Evolutionary conservation across 37 sponge, comb jelly and placozoan genomes (phyloP), one percentile per base, ranked within the genome.

Genomic region (Cliona cf. orientalis): DNA sequence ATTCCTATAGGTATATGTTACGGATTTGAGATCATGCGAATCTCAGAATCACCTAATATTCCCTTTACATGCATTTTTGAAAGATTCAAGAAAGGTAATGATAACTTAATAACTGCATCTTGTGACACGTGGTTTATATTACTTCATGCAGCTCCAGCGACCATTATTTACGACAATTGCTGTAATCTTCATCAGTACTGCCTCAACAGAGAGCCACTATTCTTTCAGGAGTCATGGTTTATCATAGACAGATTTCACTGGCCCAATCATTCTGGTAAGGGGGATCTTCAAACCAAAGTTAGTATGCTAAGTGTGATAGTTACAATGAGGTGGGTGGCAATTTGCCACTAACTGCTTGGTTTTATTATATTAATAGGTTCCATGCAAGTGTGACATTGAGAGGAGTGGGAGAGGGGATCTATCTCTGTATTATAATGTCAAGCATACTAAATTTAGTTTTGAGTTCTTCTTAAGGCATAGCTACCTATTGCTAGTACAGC

Each of bases 221-320:
- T 69, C n/a, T 80, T 80, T 38, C 34, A 69, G 26, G 5, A 12
- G 5, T 42, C 69, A 33, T 33, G 63, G 42, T 67, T 80, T 69
- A 9, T 80, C 2, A 58, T 80, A 36, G 80, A 80, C 38, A 19
- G 80, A 33, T 68, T 80, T 38, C 80, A 80, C 59, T 66, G 69
- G 70, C 41, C 35, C n/a, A 80, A 80, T 42, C 80, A 80, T 49
- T 46, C 58, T 29, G 71, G 80, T 80, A 78, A n/a, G n/a, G n/a
- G n/a, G n/a, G n/a, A n/a, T n/a, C n/a, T n/a, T n/a, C n/a, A n/a
- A n/a, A n/a, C n/a, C n/a, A n/a, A n/a, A n/a, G n/a, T n/a, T n/a
- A n/a, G n/a, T n/a, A n/a, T n/a, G n/a, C n/a, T n/a, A n/a, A n/a
- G n/a, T n/a, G n/a, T n/a, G n/a, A n/a, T n/a, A n/a, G n/a, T n/a